Base-by-base conservation (phyloP, 1,140 invertebrate genomes). In the Lepidurus packardi region DNA sequence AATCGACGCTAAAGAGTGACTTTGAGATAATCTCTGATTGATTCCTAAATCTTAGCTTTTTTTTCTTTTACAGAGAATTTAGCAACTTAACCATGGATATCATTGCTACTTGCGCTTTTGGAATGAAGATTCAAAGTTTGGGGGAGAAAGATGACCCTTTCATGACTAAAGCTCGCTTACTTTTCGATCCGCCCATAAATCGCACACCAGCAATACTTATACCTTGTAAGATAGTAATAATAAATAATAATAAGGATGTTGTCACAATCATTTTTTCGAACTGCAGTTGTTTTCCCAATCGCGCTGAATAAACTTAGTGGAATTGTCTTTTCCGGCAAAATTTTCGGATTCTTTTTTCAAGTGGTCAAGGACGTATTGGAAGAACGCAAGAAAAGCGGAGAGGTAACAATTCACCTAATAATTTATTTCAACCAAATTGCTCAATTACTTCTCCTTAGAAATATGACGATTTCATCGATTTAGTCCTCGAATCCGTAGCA, bases 31-130 rank as follows among this genome's bases (percentile, higher is more conserved):
- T 6, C 1, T 7, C 13, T 6, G 6, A 6, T 65, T 13, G 6
- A 65, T 65, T 65, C 6, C 13, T n/a, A 65, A 11, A 34, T 65
- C 13, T 3, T 21, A 65, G 1, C 13, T n/a, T 77, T 65, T 73
- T 43, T 24, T 43, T 42, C 0, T 13, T 75, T n/a, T 34, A 5
- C 43, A 78, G 77, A 25, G 43, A 73, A 24, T 83, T 82, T 73
- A 81, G 79, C 10, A 78, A 79, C 1, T 85, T 82, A 53, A 83
- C 84, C 4, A 84, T 86, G 82, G 86, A 87, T 78, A 82, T 84
- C 1, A 86, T 86, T 21, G 83, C 84, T 13, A 81, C 81, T 24
- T 83, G 85, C 45, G 83, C 83, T 8, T 87, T 86, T 81, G 85
- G 85, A 1, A 81, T 86, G 7, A 80, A 85, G n/a, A 80, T 85